Conservation (phyloP, 2,888 invertebrate genomes). For the Schizaphis graminum region DNA sequence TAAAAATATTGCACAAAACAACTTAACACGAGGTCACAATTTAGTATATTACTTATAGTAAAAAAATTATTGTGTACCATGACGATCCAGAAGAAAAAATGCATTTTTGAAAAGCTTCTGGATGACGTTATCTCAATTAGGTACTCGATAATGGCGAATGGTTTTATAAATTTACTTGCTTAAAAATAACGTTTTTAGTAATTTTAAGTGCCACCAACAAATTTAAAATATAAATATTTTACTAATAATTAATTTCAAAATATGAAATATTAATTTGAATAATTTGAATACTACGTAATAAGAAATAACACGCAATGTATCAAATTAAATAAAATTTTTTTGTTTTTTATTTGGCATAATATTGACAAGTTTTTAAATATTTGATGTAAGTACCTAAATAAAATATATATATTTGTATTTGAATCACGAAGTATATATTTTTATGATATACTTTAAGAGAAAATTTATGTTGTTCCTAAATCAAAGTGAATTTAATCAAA, state of each 20-base stretch:
- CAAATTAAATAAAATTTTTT: not conserved
- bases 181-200: not conserved
- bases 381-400: not conserved
- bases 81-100: not conserved
- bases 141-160: not conserved
- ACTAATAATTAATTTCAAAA: not conserved
- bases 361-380: not conserved
- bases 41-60: not conserved
- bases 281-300: not conserved
- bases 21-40: not conserved
- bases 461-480: not conserved
- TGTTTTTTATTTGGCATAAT: not conserved
- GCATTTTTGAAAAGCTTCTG: not conserved
- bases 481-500: not conserved
- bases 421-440: not conserved
- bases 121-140: not conserved
- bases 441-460: not conserved
- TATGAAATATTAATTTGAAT: not conserved
- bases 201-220: not conserved
- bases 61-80: not conserved
- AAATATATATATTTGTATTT: not conserved
- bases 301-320: not conserved
- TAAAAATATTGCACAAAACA: not conserved
- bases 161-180: not conserved
- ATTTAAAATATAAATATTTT: not conserved